Percentiles rank a stretch among this genome's conserved stretches.
phyloP scores from a whole-genome alignment of 2,113 vertebrate genomes.

The Cyphomyrus discorhynchus region DNA sequence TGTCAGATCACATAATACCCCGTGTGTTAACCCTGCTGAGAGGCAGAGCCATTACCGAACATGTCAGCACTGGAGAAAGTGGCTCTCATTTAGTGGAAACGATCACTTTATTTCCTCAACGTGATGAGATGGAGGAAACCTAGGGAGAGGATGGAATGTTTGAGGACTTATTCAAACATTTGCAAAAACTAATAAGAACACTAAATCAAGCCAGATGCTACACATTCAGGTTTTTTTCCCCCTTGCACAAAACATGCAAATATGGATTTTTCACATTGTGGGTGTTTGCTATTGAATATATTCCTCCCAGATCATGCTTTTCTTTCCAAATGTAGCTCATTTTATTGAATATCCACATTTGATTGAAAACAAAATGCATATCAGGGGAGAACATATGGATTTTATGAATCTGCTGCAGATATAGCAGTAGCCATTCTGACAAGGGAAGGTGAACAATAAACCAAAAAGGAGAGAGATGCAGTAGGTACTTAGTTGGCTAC shows the following conservation, averaged over 20 bases:
- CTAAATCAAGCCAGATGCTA: slow-evolving; percentile 85
- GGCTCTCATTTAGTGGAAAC: slow-evolving; percentile 88
- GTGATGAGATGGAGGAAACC: slow-evolving; percentile 78
- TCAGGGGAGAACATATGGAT: not conserved
- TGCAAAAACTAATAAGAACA: slow-evolving; percentile 92
- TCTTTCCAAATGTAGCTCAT: slow-evolving; percentile 1
- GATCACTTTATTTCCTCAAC: slow-evolving; percentile 87
- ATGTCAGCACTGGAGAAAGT: slow-evolving; percentile 81
- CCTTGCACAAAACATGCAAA: slow-evolving; percentile 11
- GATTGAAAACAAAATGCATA: not conserved
- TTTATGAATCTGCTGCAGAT: not conserved
- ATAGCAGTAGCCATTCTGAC: not conserved
- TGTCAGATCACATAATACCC: slow-evolving; percentile 74
- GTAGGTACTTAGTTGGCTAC: not conserved
- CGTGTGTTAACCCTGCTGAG: slow-evolving; percentile 83
- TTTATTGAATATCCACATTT: not conserved
- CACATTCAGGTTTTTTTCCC: slow-evolving; percentile 45
- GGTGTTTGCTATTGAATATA: not conserved
- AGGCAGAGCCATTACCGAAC: slow-evolving; percentile 81
- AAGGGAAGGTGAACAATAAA: not conserved
- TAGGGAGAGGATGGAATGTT: slow-evolving; percentile 83
- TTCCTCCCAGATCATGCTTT: not conserved
- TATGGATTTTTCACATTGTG: not conserved
- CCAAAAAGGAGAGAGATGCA: not conserved
- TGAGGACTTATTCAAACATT: slow-evolving; percentile 94